Percentiles rank a stretch among this genome's conserved stretches.
Evolutionary conservation across 2,888 invertebrate genomes (phyloP).

Genomic region (Drosophila kokeensis): DNA sequence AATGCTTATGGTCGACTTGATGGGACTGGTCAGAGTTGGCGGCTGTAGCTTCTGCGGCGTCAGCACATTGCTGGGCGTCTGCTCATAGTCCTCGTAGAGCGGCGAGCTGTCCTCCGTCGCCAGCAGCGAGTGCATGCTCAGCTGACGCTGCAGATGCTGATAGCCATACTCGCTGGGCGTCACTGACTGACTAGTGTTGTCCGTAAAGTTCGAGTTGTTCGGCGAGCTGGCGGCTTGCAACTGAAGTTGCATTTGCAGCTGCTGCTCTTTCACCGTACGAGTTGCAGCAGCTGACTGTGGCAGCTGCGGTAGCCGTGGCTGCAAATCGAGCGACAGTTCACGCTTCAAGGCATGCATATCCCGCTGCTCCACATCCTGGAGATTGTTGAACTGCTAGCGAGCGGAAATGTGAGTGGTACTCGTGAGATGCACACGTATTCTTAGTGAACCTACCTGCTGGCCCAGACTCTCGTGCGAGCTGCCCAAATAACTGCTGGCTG

Average conservation of each 20-base stretch:
- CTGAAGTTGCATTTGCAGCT: slow-evolving; percentile 37
- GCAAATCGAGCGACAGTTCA: slow-evolving; percentile 84
- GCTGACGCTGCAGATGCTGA: slow-evolving; percentile 84
- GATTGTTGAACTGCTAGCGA: slow-evolving; percentile 45
- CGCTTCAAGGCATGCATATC: slow-evolving; percentile 84
- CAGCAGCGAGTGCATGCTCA: slow-evolving; percentile 83
- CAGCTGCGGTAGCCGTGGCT: slow-evolving; percentile 73
- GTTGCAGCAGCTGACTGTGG: slow-evolving; percentile 59
- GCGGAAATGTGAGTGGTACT: neutral
- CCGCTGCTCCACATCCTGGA: slow-evolving; percentile 77
- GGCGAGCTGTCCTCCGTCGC: slow-evolving; percentile 84
- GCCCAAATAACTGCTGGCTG: slow-evolving; percentile 74
- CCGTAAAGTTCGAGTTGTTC: slow-evolving; percentile 84
- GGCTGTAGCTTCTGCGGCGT: slow-evolving; percentile 65
- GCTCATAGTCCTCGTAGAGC: slow-evolving; percentile 83
- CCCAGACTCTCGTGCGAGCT: slow-evolving; percentile 83
- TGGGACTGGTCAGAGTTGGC: slow-evolving; percentile 85
- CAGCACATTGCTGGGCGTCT: slow-evolving; percentile 81
- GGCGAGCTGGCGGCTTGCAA: slow-evolving; percentile 76
- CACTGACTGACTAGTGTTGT: slow-evolving; percentile 85
- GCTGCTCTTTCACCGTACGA: slow-evolving; percentile 71
- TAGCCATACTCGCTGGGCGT: slow-evolving; percentile 85
- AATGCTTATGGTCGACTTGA: slow-evolving; percentile 90
- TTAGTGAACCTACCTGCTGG: slow-evolving; percentile 66
- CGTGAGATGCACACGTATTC: neutral